A percentile compares a stretch with the other conserved stretches of the same genome.
Evolutionary conservation across 2,888 invertebrate genomes (phyloP).

Genomic region (Lasioglossum lativentre): DNA sequence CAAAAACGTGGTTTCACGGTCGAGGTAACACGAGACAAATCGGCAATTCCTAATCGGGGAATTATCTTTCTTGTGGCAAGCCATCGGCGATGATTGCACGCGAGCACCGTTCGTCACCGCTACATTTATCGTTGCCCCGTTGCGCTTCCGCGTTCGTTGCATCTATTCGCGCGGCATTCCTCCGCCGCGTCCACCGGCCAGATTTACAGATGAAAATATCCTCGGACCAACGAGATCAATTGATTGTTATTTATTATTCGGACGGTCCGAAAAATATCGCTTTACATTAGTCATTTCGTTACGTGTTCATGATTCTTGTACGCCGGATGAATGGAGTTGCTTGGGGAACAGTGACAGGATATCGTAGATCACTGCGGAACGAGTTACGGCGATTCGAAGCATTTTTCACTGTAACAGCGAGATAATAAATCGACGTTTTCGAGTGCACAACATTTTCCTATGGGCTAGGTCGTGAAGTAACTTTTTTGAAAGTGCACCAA

Average conservation of each 20-base stretch:
- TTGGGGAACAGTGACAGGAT: not conserved
- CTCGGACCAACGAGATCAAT: not conserved
- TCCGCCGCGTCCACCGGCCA: not conserved
- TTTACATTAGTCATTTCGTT: not conserved
- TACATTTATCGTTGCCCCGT: conserved; percentile 16
- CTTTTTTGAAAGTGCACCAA: too few species aligned
- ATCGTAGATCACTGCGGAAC: not conserved
- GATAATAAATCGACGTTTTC: not conserved
- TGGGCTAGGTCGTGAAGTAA: too few species aligned
- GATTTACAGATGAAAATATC: not conserved
- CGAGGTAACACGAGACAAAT: conserved; percentile 59
- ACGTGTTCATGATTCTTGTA: not conserved
- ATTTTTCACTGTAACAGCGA: not conserved
- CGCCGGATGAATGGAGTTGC: not conserved
- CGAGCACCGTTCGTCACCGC: conserved; percentile 51
- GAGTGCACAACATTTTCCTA: not conserved
- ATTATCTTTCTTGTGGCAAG: conserved; percentile 45
- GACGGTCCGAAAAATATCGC: not conserved
- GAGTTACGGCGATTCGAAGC: not conserved
- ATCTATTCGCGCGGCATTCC: not conserved
- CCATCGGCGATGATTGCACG: conserved; percentile 29
- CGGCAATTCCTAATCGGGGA: conserved; percentile 61
- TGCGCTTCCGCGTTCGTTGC: conserved; percentile 53
- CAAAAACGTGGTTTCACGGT: conserved; percentile 56
- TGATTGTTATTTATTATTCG: conserved; percentile 7